Base-by-base conservation (phyloP, 1,140 invertebrate genomes). In the Drosophila albomicans region DNA sequence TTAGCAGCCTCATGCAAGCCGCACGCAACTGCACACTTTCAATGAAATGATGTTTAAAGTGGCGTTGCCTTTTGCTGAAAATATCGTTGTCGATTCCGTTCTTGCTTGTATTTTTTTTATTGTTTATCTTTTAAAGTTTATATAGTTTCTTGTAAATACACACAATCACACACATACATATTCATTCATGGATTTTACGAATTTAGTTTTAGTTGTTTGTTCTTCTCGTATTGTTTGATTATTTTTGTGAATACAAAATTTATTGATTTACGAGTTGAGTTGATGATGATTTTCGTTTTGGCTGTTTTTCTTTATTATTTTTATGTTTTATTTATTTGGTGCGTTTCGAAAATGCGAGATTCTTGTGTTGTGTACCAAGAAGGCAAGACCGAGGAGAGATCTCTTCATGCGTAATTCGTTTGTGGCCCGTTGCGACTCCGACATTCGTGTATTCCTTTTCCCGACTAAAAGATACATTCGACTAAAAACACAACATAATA, bases 401-500 rank as follows among this genome's bases (percentile, higher is more conserved):
- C 79, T 86, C 79, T 86, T 86, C 68, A 87, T 82, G 82, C 82
- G 79, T 79, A 79, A 79, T 82, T 77, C 58, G 82, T 79, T 72
- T 68, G 28, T 66, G 52, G 56, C 71, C 73, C 80, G 72, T 71
- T 64, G 61, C 57, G 62, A 54, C 49, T 74, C 70, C 78, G 70
- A 84, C 85, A 89, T 84, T 88, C 81, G 80, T 80, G 81, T 89
- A 84, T 88, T 88, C 84, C 84, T 88, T 87, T 82, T 80, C 69
- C 80, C 77, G 84, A 88, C 84, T 88, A 74, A 87, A 87, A 84
- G 84, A 87, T 88, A 88, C 84, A 84, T 81, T 79, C 77, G 84
- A 86, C 82, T 79, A 78, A 86, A 86, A 87, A 87, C 84, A 87
- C 84, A 88, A 88, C 84, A 89, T 82, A 88, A 78, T 74, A 85